Evolutionary conservation across 2,113 vertebrate species (phyloP).

Genomic region (Chaetops frenatus): DNA sequence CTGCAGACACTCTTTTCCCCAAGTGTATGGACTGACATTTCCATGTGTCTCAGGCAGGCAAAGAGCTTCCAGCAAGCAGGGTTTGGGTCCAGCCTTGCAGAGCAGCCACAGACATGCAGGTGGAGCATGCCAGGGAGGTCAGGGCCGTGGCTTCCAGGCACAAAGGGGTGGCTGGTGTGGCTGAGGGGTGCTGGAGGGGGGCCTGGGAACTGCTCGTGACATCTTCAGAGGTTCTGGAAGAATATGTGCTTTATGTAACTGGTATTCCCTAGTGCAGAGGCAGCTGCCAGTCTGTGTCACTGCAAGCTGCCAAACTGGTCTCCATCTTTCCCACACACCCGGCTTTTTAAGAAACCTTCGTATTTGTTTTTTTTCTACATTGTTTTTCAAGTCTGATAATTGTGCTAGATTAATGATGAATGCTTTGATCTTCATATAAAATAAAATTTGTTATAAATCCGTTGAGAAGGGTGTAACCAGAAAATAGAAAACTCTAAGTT

Average conservation of each 20-base stretch:
- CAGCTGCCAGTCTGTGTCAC: background rate
- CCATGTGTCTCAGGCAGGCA: background rate
- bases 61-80: background rate
- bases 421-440: conserved; percentile 19
- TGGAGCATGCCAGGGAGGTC: background rate
- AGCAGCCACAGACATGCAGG: fast-evolving
- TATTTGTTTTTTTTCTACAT: background rate
- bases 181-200: fast-evolving
- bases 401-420: background rate
- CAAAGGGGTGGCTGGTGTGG: background rate
- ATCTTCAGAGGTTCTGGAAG: background rate
- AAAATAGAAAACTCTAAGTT: background rate
- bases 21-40: background rate
- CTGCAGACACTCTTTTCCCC: background rate
- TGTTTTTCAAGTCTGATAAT: background rate
- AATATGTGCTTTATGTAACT: background rate
- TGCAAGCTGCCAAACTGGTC: background rate
- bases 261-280: background rate
- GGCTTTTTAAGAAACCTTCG: background rate
- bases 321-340: background rate
- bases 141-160: background rate
- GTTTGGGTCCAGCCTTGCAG: background rate
- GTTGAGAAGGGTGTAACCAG: background rate
- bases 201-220: background rate
- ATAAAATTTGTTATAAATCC: background rate